Evolutionary conservation across 2,888 invertebrate genomes (phyloP).

Genomic region (Drosophila formosana): DNA sequence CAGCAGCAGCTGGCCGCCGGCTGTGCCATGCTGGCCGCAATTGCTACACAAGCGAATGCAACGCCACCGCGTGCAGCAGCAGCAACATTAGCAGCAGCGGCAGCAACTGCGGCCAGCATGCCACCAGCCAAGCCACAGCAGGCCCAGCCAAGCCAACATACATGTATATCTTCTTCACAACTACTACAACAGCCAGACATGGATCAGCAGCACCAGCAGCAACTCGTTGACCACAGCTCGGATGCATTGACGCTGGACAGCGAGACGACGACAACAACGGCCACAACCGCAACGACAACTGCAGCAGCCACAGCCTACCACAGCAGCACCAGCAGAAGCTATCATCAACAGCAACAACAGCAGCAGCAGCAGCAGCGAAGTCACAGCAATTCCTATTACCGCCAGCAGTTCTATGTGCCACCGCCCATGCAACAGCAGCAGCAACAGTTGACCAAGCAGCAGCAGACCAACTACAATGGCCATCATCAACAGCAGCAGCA

Average conservation of each 20-base stretch:
- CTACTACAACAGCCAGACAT: conserved; percentile 67
- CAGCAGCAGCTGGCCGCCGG: conserved; percentile 73
- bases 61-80: conserved; percentile 29
- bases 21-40: conserved; percentile 75
- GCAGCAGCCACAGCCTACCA: conserved; percentile 5
- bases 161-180: conserved; percentile 79
- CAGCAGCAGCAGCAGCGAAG: conserved; percentile 40
- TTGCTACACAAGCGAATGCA: conserved; percentile 58
- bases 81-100: conserved; percentile 27
- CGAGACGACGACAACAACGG: conserved; percentile 38
- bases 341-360: conserved; percentile 8
- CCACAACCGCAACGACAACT: conserved; percentile 24
- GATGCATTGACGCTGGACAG: conserved; percentile 10
- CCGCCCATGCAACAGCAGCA: conserved; percentile 80
- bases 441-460: conserved; percentile 52
- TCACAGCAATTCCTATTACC: conserved; percentile 68
- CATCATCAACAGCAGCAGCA: conserved; percentile 50
- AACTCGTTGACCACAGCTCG: conserved; percentile 21
- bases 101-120: conserved; percentile 76
- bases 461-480: conserved; percentile 50
- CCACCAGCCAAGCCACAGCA: conserved; percentile 59
- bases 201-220: conserved; percentile 39
- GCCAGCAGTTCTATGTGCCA: conserved; percentile 83
- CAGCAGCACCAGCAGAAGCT: conserved; percentile 27
- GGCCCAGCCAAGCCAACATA: conserved; percentile 63